Percentiles rank a stretch among this genome's conserved stretches.
Conservation (phyloP, 2,888 invertebrate species). For the Melanophora roralis region DNA sequence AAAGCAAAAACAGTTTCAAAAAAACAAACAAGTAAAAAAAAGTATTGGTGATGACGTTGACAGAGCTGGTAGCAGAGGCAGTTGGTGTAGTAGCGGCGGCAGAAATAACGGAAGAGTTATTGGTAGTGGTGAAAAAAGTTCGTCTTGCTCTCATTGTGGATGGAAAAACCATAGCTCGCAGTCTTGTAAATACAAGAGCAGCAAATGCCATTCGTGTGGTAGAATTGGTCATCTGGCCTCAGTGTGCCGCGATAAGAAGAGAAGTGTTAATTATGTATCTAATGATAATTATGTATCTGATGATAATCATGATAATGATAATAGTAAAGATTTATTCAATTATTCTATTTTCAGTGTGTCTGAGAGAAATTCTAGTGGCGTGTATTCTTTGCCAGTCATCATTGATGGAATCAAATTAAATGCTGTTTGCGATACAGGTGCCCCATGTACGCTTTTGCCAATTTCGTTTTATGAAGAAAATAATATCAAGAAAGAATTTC, state of each 20-base stretch:
- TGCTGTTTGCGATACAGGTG: slow-evolving; percentile 8
- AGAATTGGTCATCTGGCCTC: slow-evolving; percentile 44
- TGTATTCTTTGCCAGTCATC: slow-evolving; percentile 12
- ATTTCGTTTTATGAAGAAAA: slow-evolving; percentile 13
- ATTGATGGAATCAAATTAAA: slow-evolving; percentile 13
- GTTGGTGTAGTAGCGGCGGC: not conserved
- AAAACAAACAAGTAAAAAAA: too few species aligned
- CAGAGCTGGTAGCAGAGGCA: slow-evolving; percentile 4
- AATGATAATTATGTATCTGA: too few species aligned
- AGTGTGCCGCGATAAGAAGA: slow-evolving; percentile 34
- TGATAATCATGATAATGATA: too few species aligned
- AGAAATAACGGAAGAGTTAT: too few species aligned
- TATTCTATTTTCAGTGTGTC: slow-evolving; percentile 38
- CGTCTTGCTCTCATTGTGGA: slow-evolving; percentile 46
- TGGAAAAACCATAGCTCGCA: slow-evolving; percentile 45
- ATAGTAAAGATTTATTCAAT: slow-evolving; percentile 28
- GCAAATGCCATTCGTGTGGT: slow-evolving; percentile 44
- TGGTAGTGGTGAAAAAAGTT: not conserved
- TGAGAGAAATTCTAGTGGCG: slow-evolving; percentile 21
- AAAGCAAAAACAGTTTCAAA: not conserved
- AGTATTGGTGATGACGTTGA: too few species aligned
- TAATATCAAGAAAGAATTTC: not conserved
- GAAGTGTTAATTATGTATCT: slow-evolving; percentile 56
- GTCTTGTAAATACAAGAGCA: slow-evolving; percentile 43
- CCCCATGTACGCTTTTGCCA: slow-evolving; percentile 23